Base-by-base conservation (phyloP, 2,797 vertebrate genomes). In the Diceros bicornis region DNA sequence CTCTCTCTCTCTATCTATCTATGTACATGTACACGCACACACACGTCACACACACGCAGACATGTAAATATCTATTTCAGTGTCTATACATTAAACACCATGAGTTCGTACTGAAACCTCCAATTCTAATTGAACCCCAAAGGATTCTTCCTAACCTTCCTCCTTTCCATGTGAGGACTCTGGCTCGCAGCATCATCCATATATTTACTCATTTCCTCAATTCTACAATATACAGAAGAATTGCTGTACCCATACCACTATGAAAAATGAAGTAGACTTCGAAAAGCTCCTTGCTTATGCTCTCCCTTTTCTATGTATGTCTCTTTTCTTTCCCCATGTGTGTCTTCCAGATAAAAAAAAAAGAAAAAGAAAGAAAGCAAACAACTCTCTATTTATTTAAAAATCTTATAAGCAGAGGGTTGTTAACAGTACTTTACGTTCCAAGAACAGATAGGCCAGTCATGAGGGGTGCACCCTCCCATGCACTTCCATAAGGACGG, bases 381-480 rank as follows among this genome's bases (percentile, higher is more conserved):
- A 92, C 72, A 92, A 50, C 59, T 85, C 16, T 14, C 17, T 94
- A 62, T 96, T 92, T 94, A 89, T 97, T 97, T 96, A 82, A 89
- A 95, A 62, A 71, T 97, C 61, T 95, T 95, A 20, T 27, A 77
- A 96, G 94, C n/a, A 72, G 59, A 95, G 68, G 62, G 29, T 62
- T 89, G 64, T 91, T 50, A 55, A 55, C 0, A 0, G 68, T 50
- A n/a, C 69, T 79, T 81, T 77, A 52, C 62, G 17, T 81, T 75
- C 91, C 2, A 20, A 84, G 92, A 92, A 96, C 97, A 97, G 95
- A 64, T 57, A 57, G 52, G 52, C 69, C 27, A 84, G 94, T 97
- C 86, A 89, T n/a, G 57, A 75, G 83, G 32, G 2, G 44, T 3
- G 29, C 14, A 11, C 83, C 50, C 37, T 6, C 25, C 82, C 88